Conservation (phyloP, 2,113 vertebrate species). For the Poecilia latipinna region DNA sequence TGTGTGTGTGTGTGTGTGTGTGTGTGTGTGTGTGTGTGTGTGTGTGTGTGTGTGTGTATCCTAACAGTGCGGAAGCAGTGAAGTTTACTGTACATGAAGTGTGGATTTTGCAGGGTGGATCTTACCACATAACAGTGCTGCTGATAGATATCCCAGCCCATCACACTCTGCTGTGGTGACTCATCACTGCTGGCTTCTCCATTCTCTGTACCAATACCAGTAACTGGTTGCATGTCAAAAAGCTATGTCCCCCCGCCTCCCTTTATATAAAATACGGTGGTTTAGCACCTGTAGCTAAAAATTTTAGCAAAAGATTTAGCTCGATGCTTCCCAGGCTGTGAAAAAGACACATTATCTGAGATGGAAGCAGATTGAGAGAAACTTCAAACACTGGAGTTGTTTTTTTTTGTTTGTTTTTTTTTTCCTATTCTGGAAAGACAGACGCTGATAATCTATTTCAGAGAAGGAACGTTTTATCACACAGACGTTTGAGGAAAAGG, state of each 20-base stretch:
- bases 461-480: slow-evolving; percentile 5
- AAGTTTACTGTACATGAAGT: not conserved
- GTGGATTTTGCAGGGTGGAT: not conserved
- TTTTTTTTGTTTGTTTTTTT: not conserved
- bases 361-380: slow-evolving; percentile 5
- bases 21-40: too few relatives aligned
- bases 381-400: slow-evolving; percentile 6
- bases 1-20: too few relatives aligned
- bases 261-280: not conserved
- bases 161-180: not conserved
- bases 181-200: not conserved
- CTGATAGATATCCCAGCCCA: not conserved
- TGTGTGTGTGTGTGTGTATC: too few relatives aligned
- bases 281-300: not conserved
- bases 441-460: not conserved
- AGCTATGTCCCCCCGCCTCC: not conserved
- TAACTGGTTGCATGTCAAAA: not conserved
- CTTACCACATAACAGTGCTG: not conserved
- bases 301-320: not conserved
- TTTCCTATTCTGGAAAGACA: slow-evolving; percentile 3
- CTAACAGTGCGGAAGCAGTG: not conserved
- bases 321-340: not conserved
- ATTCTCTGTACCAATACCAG: not conserved
- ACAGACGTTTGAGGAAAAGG: slow-evolving; percentile 32
- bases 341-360: slow-evolving; percentile 10